Base-by-base conservation (phyloP, 30 jellyfish, hydroid and myxozoan genomes). In the Mastigias papua region DNA sequence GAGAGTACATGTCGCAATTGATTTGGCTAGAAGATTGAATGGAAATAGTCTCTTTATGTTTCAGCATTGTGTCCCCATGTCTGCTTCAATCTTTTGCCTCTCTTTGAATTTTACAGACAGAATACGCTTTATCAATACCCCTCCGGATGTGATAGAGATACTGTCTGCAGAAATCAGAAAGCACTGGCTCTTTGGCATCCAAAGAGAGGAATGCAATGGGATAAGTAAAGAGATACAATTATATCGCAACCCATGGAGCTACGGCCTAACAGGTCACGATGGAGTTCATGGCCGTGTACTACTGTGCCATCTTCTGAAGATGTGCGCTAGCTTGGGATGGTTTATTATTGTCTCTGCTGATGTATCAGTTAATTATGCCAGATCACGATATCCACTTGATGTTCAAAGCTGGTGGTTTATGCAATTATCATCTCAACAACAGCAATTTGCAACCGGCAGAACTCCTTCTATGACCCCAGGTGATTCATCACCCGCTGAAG, bases 381-480 rank as follows among this genome's bases (percentile, higher is more conserved):
- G 78, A 22, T 86, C 94, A 23, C 94, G 81, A 22, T 89, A 89
- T 69, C 97, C 97, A 0, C 25, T 81, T 37, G 97, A 89, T 67
- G 97, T 71, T 16, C 94, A 89, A 29, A 89, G 97, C 58, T 89
- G 97, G 97, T 80, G 80, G 84, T 80, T 80, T 82, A 80, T 89
- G 93, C 81, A 46, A 19, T 21, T 72, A 11, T 2, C 23, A 21
- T 19, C 67, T 54, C 27, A 3, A 3, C 67, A 3, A 2, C 67
- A 54, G 27, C 27, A 54, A 25, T 54, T 54, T 54, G 67, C 67
- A 10, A 54, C 67, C n/a, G n/a, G n/a, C n/a, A n/a, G n/a, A 54
- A 25, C 27, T 16, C 67, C 67, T 54, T 25, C 27, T 16, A 11
- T 54, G 67, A 25, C 26, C 27, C 67, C n/a, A n/a, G n/a, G n/a